Conservation (phyloP, 2,797 vertebrate species). For the Geotria australis region DNA sequence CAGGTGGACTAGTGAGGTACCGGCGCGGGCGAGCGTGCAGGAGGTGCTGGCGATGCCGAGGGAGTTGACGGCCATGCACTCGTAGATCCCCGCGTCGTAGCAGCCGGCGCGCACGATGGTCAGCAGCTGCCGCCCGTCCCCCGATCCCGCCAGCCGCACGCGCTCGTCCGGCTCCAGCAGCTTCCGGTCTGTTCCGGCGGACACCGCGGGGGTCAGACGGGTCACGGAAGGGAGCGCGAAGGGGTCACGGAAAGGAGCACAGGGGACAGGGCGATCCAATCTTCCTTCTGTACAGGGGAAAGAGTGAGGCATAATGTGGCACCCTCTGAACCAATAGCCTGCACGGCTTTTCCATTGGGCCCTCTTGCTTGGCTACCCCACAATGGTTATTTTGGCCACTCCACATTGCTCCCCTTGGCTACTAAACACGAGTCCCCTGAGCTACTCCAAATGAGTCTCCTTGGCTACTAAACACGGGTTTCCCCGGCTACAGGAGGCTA, state of each 20-base stretch:
- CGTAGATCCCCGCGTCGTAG: conserved; percentile 61
- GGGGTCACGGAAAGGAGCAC: too few relatives aligned
- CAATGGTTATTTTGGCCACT: too few relatives aligned
- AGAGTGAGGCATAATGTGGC: background rate
- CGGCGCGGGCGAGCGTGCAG: conserved; percentile 59
- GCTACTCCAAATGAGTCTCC: too few relatives aligned
- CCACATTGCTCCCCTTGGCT: too few relatives aligned
- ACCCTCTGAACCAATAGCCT: background rate
- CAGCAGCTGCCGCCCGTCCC: conserved; percentile 66
- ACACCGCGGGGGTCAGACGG: too few relatives aligned
- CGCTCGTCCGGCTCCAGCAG: conserved; percentile 30
- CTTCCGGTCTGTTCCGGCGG: conserved; percentile 33
- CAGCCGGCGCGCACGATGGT: conserved; percentile 56
- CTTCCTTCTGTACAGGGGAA: conserved; percentile 1
- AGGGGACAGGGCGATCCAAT: too few relatives aligned
- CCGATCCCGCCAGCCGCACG: conserved; percentile 50
- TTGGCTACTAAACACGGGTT: too few relatives aligned
- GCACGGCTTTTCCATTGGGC: too few relatives aligned
- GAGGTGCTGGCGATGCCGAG: conserved; percentile 53
- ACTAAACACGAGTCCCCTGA: too few relatives aligned
- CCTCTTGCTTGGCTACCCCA: too few relatives aligned
- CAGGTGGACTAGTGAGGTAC: conserved; percentile 5
- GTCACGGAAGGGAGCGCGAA: too few relatives aligned
- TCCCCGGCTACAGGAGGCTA: too few relatives aligned
- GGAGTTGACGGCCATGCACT: conserved; percentile 59